phyloP scores from a whole-genome alignment of 1,140 invertebrate species.

The Musca domestica region DNA sequence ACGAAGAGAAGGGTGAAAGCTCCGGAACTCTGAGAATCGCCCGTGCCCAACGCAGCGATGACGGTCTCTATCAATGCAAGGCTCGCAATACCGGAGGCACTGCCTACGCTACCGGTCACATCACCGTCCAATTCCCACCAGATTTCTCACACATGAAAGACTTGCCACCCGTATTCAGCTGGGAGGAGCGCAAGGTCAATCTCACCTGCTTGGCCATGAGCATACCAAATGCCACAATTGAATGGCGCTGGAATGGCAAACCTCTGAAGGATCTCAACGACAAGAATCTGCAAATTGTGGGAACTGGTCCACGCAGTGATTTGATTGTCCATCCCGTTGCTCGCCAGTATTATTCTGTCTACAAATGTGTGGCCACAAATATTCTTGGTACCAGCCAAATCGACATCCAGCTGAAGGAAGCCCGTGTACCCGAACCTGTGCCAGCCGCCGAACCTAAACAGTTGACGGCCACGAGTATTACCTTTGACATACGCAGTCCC shows the following conservation, averaged over 20 bases:
- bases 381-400: conserved; percentile 67
- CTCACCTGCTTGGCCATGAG: conserved; percentile 76
- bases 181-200: conserved; percentile 77
- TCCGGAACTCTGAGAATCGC: conserved; percentile 65
- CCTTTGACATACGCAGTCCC: conserved; percentile 73
- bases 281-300: conserved; percentile 60
- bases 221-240: conserved; percentile 86
- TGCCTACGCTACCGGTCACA: conserved; percentile 73
- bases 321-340: conserved; percentile 67
- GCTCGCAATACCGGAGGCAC: conserved; percentile 76
- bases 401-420: conserved; percentile 71
- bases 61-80: conserved; percentile 86
- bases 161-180: conserved; percentile 70
- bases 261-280: conserved; percentile 59
- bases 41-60: conserved; percentile 67
- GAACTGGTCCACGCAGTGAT: conserved; percentile 67
- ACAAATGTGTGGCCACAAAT: conserved; percentile 82
- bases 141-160: conserved; percentile 74
- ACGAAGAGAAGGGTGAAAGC: conserved; percentile 62
- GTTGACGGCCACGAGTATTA: conserved; percentile 80
- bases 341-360: conserved; percentile 67
- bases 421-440: conserved; percentile 58
- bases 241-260: conserved; percentile 68
- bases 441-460: conserved; percentile 61
- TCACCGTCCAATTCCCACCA: conserved; percentile 80